These are phyloP conservation scores for Neotoma lepida DNA, from an alignment of 2,113 vertebrate genomes.

Conservation along the genomic window DNA sequence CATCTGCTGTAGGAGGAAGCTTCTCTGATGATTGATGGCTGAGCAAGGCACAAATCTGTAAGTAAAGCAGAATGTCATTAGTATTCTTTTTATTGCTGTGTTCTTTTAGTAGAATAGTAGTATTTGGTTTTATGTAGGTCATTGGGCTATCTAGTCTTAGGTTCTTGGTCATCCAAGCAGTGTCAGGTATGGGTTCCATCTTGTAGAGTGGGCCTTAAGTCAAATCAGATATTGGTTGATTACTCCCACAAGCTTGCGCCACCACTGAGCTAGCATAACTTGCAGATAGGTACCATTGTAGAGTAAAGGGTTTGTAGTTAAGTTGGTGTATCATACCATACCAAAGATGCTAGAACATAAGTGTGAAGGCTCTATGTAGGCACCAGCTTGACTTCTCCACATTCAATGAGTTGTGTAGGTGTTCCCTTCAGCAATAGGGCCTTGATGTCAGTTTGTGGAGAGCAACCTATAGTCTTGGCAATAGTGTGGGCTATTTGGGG, in stretches of 20 bases:
- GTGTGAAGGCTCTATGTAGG: background rate
- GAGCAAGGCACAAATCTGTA: background rate
- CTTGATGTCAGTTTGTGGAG: background rate
- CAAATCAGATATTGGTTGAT: background rate
- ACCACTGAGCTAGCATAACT: background rate
- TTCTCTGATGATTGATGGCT: background rate
- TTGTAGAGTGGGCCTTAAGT: background rate
- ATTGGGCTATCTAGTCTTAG: background rate
- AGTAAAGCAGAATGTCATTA: background rate
- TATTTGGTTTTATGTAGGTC: background rate
- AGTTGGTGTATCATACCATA: background rate
- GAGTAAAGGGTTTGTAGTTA: background rate
- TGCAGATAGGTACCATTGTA: background rate
- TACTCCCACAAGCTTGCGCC: background rate
- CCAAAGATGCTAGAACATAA: background rate
- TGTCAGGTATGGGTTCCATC: background rate
- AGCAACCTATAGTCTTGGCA: background rate
- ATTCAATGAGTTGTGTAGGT: background rate
- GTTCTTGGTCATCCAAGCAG: background rate
- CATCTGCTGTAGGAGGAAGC: background rate
- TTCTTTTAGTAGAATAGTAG: background rate
- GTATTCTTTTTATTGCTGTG: background rate
- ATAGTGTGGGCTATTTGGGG: background rate
- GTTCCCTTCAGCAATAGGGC: background rate
- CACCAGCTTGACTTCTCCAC: background rate